Evolutionary conservation across 2,113 vertebrate genomes (phyloP), one percentile per base, ranked within the genome.

Genomic region (Chaetodon trifascialis): DNA sequence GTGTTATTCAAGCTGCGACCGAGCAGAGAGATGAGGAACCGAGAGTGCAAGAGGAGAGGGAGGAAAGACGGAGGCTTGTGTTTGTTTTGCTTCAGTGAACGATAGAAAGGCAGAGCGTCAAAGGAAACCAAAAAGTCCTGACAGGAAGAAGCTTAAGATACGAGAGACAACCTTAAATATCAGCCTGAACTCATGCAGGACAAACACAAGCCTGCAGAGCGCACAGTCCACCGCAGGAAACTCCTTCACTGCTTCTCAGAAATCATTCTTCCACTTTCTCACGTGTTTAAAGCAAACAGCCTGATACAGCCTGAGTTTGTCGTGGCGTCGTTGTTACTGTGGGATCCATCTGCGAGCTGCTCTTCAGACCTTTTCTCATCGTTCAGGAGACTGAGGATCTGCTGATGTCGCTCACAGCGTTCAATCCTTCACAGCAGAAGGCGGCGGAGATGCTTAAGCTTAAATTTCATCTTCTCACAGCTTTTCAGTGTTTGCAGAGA

Each of bases 1-100:
- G 68, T 64, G 65, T 44, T 21, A 76, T n/a, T 70, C 49, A 65
- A 67, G 51, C 11, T 21, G 58, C 36, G 23, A 30, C 15, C 34
- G 36, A 56, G 11, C 14, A 17, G 23, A 52, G 70, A 30, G 25
- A 21, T 7, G 7, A 36, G 5, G 21, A 14, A 19, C 56, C 49
- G 65, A 68, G 14, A 52, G 44, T 0, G 17, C 0, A 10, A 0
- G 3, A 1, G 11, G 7, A 0, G 21, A 46, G 0, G 8, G 4
- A 38, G 16, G 21, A 44, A 34, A 2, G 7, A 11, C 6, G 6
- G 15, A 34, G 44, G 7, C 9, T 38, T 23, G 47, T 25, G 21
- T 62, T 40, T 80, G 55, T 62, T 74, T 80, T 12, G 23, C 71
- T 66, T 67, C 64, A 76, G 36, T 62, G 30, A 36, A 59, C 11